phyloP scores from a whole-genome alignment of 2,113 vertebrate genomes.

The Xiphorhynchus elegans region DNA sequence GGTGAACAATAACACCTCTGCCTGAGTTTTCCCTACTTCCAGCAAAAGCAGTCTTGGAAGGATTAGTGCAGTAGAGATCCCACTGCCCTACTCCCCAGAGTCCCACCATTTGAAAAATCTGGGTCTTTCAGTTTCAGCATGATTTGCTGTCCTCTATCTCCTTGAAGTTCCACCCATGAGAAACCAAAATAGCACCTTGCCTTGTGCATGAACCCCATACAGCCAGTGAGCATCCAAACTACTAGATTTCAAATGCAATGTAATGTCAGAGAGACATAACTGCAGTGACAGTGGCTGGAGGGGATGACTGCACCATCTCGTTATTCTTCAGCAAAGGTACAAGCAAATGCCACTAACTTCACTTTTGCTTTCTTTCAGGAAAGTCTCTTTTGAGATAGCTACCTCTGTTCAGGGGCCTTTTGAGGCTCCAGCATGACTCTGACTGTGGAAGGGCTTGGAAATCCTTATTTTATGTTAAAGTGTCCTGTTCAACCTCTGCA shows the following conservation, averaged over 20 bases:
- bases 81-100: not conserved
- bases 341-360: constrained; percentile 46
- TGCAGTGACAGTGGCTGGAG: constrained; percentile 42
- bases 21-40: not conserved
- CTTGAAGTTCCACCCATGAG: not conserved
- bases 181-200: constrained; percentile 53
- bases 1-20: not conserved
- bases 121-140: not conserved
- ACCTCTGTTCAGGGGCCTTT: not conserved
- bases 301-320: not conserved
- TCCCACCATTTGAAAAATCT: not conserved
- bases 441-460: not conserved
- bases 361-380: constrained; percentile 27
- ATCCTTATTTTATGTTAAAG: not conserved
- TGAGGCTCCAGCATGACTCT: not conserved
- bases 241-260: not conserved
- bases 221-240: not conserved
- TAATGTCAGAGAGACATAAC: constrained; percentile 16
- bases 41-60: not conserved
- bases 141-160: not conserved
- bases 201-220: not conserved
- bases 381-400: not conserved
- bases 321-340: constrained; percentile 4
- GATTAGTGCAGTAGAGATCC: not conserved
- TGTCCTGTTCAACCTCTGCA: not conserved